Conservation (phyloP, 2,888 invertebrate genomes). For the Spodoptera littoralis region DNA sequence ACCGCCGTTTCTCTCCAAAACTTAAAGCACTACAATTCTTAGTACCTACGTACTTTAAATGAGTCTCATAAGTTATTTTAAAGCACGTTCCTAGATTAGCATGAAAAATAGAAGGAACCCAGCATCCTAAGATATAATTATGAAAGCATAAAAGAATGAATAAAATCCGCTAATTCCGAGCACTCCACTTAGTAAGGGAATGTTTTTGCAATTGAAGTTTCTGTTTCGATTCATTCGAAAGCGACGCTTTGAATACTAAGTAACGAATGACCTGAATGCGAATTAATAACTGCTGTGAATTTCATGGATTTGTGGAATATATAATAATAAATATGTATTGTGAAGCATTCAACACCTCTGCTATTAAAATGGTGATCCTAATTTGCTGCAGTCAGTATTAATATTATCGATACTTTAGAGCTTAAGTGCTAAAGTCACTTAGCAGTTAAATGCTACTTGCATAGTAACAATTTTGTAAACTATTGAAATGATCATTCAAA, state of each 20-base stretch:
- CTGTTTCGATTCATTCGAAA: conserved; percentile 70
- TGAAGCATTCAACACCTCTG: too few relatives aligned
- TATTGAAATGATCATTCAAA: too few relatives aligned
- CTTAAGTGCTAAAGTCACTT: too few relatives aligned
- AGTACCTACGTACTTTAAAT: conserved; percentile 20
- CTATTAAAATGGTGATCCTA: too few relatives aligned
- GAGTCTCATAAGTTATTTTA: conserved; percentile 40
- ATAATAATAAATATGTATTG: background rate
- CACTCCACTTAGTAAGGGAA: conserved; percentile 52
- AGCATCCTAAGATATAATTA: conserved; percentile 47
- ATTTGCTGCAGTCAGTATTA: too few relatives aligned
- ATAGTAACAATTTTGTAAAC: too few relatives aligned
- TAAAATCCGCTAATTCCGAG: conserved; percentile 47
- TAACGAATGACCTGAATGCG: conserved; percentile 74
- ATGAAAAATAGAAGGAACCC: conserved; percentile 42
- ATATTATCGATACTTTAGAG: too few relatives aligned
- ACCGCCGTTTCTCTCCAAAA: conserved; percentile 4
- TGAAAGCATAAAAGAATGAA: conserved; percentile 51
- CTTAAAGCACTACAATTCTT: conserved; percentile 30
- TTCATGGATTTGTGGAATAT: conserved; percentile 12
- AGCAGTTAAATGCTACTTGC: too few relatives aligned
- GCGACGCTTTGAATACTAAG: conserved; percentile 73
- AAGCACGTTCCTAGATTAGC: conserved; percentile 49
- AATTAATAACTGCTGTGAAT: conserved; percentile 55
- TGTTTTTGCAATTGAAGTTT: conserved; percentile 66